Base-by-base conservation (phyloP, 1,140 invertebrate species). In the Halictus rubicundus region DNA sequence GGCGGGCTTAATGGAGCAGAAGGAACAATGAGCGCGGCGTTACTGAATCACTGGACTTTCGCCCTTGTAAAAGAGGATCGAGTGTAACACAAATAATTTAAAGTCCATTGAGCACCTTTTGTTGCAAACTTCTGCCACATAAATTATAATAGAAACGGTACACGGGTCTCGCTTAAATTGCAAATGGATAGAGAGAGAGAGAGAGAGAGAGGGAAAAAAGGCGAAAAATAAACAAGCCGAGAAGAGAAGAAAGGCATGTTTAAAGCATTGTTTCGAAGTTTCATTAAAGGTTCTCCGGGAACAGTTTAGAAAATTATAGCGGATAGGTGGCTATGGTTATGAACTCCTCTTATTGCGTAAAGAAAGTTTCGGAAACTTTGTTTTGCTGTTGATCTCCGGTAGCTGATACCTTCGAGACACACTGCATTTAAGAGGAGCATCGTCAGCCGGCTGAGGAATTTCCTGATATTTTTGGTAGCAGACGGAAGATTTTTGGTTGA, bases 401-500 rank as follows among this genome's bases (percentile, higher is more conserved):
- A 32, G 27, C 6, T 32, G 60, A 63, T 63, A 63, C 12, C 60
- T 37, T 63, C 32, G 60, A 5, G 12, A 37, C 14, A n/a, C 32
- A 3, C 10, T 23, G 32, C 19, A 6, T 57, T 72, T n/a, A 37
- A 46, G 12, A 25, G 39, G 14, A 25, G 19, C 19, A 10, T 21
- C 25, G 25, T 14, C 9, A 2, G n/a, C 19, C 16, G 52, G 14
- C 19, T 25, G 16, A 59, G 23, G 49, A 59, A 68, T 75, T 68
- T 59, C 68, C 49, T 21, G 52, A 32, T 32, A 68, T 59, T 59
- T 25, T 39, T 19, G 19, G 25, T 21, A 49, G 52, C 65, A 23
- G 66, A 42, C 10, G 39, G 9, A 25, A 77, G 74, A 70, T 77
- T 70, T 77, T 77, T 57, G 54, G 32, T 32, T 61, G 46, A 60